Base-by-base conservation (phyloP, 1,140 invertebrate species). In the Goniozus legneri region DNA sequence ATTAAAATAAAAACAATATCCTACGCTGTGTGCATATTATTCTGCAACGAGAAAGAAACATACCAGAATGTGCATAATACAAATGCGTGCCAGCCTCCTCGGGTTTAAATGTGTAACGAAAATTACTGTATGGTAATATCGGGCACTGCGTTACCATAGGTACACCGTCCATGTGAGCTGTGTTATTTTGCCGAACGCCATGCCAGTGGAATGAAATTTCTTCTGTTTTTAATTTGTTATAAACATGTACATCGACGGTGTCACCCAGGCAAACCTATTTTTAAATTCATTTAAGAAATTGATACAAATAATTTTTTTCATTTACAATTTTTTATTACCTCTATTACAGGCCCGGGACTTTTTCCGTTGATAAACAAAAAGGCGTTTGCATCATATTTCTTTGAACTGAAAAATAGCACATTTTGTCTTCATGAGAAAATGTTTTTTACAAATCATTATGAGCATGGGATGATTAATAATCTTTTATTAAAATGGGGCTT, bases 271-370 rank as follows among this genome's bases (percentile, higher is more conserved):
- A 92, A 0, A 91, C 85, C 80, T 87, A 21, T 14, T 0, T 13
- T 41, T 36, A 19, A 19, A 2, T 31, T 16, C 27, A 32, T 46
- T 45, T 19, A 34, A 38, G 8, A 37, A 18, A 37, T n/a, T n/a
- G 8, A 4, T 3, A 8, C 2, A 8, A 36, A 36, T 36, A 3
- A 16, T 36, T 2, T 15, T 8, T 10, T 16, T n/a, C 16, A 14
- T 16, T 36, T 14, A 15, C 15, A 3, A 16, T 16, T 3, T 0
- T 22, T 6, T n/a, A 27, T 75, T 72, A 88, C 88, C 76, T 92
- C 83, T 44, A 95, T 85, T 4, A 77, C 65, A n/a, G 91, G 91
- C 36, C 91, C 91, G 1, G 92, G 92, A 71, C 93, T 80, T 74
- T 84, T 84, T 45, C 89, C 81, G 69, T 94, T 93, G 13, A 92